Evolutionary conservation across 2,797 vertebrate species (phyloP).

Genomic region (Yasuhikotakia modesta): DNA sequence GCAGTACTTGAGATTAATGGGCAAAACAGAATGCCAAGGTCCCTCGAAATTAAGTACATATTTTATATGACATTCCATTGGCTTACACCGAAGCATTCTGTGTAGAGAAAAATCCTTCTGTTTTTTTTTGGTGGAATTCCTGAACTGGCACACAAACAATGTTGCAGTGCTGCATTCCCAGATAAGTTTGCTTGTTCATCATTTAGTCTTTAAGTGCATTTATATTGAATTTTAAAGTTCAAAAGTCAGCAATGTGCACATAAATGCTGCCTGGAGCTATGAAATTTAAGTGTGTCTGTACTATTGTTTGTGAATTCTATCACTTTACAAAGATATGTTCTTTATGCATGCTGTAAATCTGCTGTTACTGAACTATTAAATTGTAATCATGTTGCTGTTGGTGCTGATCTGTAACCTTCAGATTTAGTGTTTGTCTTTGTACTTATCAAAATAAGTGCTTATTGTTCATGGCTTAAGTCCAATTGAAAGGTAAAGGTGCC

Average conservation of each 20-base stretch:
- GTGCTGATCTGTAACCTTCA: too few relatives aligned
- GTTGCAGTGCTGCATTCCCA: background rate
- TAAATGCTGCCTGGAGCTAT: background rate
- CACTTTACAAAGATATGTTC: too few relatives aligned
- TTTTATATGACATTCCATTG: too few relatives aligned
- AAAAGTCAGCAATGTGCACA: background rate
- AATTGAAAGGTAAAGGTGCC: background rate
- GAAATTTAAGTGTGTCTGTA: too few relatives aligned
- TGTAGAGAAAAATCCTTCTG: background rate
- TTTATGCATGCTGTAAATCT: too few relatives aligned
- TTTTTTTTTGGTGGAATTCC: constrained; percentile 33
- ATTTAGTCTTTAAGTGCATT: constrained; percentile 1
- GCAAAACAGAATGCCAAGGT: constrained; percentile 28
- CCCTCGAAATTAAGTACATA: constrained; percentile 20
- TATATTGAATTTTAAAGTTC: background rate
- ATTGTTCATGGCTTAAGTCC: too few relatives aligned
- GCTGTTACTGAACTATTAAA: too few relatives aligned
- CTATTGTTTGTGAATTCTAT: too few relatives aligned
- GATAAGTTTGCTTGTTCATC: background rate
- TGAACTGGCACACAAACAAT: constrained; percentile 4
- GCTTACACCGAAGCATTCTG: too few relatives aligned
- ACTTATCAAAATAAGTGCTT: too few relatives aligned
- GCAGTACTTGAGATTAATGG: constrained; percentile 27
- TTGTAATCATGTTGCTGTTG: too few relatives aligned
- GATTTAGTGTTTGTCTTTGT: background rate